Percentiles rank a stretch among this genome's conserved stretches.
phyloP scores from a whole-genome alignment of 2,797 vertebrate genomes.

The Anguilla anguilla region DNA sequence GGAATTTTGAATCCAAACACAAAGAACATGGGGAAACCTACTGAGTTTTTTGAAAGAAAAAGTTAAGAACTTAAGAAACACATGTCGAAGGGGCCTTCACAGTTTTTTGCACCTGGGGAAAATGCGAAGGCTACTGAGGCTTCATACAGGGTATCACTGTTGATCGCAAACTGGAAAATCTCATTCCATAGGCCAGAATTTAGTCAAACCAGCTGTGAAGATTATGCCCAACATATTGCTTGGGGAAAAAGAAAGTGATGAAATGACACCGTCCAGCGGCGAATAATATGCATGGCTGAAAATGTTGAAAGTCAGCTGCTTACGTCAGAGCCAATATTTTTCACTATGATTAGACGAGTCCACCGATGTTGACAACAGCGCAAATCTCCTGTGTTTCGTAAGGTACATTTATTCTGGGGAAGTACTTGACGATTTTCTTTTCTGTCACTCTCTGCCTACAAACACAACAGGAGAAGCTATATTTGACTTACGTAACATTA shows the following conservation, averaged over 20 bases:
- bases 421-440: constrained; percentile 35
- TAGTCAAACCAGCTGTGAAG: constrained; percentile 29
- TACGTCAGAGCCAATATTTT: background rate
- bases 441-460: constrained; percentile 29
- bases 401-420: constrained; percentile 17
- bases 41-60: constrained; percentile 34
- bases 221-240: constrained; percentile 19
- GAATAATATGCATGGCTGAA: no score
- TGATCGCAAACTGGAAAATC: constrained; percentile 24
- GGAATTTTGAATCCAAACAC: constrained; percentile 27
- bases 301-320: no score
- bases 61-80: constrained; percentile 8
- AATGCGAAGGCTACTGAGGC: constrained; percentile 34
- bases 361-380: background rate
- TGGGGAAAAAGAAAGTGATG: background rate
- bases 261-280: no score
- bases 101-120: background rate
- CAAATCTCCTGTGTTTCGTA: constrained; percentile 25
- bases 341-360: constrained; percentile 22
- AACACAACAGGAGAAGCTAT: constrained; percentile 35
- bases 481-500: constrained; percentile 29
- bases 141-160: constrained; percentile 23
- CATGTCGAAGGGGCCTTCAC: background rate
- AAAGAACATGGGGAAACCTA: constrained; percentile 29
- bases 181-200: constrained; percentile 20